Percentiles rank a stretch among this genome's conserved stretches.
phyloP scores from a whole-genome alignment of 2,113 vertebrate genomes.

The Urocynchramus pylzowi region DNA sequence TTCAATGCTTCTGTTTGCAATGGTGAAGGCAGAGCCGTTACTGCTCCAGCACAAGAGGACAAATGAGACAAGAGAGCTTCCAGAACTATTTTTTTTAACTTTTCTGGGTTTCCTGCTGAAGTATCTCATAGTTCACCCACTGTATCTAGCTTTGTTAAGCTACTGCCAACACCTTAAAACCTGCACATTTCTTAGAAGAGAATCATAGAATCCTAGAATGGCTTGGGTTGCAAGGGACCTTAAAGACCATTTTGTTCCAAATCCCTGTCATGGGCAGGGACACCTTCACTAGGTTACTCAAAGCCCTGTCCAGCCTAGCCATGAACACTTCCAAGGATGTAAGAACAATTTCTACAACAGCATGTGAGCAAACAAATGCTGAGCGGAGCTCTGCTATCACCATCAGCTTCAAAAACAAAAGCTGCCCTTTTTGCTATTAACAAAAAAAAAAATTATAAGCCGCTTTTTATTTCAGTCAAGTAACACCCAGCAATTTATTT shows the following conservation, averaged over 20 bases:
- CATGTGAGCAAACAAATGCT: background rate
- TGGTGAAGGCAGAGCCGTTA: accelerated
- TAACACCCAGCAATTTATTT: background rate
- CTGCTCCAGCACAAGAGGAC: background rate
- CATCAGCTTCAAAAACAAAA: background rate
- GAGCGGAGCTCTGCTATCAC: background rate
- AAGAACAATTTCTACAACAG: background rate
- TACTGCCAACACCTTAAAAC: accelerated
- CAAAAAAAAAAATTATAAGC: background rate
- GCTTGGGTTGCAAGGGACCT: background rate
- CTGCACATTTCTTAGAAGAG: accelerated
- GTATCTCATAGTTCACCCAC: background rate
- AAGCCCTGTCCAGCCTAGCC: background rate
- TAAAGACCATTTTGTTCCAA: background rate
- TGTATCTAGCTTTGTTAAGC: background rate
- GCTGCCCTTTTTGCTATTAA: background rate
- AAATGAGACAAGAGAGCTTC: background rate
- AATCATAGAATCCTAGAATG: background rate
- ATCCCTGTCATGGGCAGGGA: background rate
- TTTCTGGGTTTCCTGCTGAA: background rate
- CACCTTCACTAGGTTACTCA: background rate
- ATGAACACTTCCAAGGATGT: background rate
- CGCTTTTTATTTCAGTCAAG: background rate
- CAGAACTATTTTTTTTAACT: background rate
- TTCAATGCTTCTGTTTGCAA: accelerated